These are phyloP conservation scores for Latrodectus geometricus DNA, from an alignment of 1,140 invertebrate genomes.

Conservation along the genomic window DNA sequence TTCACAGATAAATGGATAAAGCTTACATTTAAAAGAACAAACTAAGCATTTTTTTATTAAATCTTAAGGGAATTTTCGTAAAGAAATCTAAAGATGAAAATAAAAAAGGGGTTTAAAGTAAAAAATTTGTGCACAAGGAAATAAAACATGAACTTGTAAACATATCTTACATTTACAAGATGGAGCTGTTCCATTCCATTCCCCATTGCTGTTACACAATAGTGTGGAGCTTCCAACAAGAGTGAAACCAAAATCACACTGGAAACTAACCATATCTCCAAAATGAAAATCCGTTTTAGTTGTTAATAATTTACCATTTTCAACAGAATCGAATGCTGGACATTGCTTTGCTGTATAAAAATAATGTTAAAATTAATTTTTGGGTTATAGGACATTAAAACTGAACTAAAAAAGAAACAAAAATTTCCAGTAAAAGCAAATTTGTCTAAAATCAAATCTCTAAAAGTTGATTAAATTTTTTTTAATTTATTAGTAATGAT, in stretches of 20 bases:
- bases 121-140: no score
- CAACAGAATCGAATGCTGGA: conserved; percentile 79
- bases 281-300: conserved; percentile 83
- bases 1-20: no score
- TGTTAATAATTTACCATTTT: conserved; percentile 89
- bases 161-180: conserved; percentile 79
- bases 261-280: conserved; percentile 89
- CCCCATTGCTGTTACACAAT: conserved; percentile 87
- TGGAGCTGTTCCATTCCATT: conserved; percentile 93
- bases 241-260: conserved; percentile 95
- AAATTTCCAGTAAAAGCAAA: background rate
- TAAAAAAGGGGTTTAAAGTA: no score
- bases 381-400: background rate
- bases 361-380: background rate
- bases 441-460: background rate
- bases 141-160: background rate
- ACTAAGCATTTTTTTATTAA: no score
- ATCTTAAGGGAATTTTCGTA: no score
- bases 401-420: background rate
- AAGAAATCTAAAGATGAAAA: no score
- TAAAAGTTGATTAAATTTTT: background rate
- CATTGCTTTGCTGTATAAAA: conserved; percentile 78
- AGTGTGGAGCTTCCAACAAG: conserved; percentile 84
- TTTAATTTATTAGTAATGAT: no score
- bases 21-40: no score